Conservation (phyloP, 2,888 invertebrate species). For the Xestia sexstrigata region DNA sequence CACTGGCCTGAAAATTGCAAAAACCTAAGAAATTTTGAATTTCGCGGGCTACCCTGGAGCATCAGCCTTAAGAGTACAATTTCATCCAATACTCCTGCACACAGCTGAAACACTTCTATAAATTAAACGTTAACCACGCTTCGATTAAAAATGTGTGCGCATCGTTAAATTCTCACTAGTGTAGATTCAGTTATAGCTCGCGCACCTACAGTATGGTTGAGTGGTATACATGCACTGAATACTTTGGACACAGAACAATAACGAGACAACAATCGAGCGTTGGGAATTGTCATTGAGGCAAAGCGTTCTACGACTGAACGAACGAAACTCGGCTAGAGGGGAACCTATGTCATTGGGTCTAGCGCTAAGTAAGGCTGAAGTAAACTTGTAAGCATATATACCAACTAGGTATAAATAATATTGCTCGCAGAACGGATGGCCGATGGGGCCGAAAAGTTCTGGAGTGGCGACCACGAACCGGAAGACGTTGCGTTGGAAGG, state of each 20-base stretch:
- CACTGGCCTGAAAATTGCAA: too few relatives aligned
- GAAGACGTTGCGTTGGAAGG: too few relatives aligned
- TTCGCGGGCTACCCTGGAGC: too few relatives aligned
- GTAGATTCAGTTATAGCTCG: constrained; percentile 45
- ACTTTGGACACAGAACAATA: constrained; percentile 75
- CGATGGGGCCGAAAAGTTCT: too few relatives aligned
- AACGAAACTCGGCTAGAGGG: constrained; percentile 39
- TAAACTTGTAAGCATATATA: constrained; percentile 30
- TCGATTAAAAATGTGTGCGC: constrained; percentile 49
- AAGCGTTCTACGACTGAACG: constrained; percentile 46
- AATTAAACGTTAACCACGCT: constrained; percentile 24
- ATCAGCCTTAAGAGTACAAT: too few relatives aligned
- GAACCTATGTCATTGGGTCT: constrained; percentile 54
- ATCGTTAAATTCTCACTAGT: constrained; percentile 46
- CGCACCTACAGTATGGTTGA: constrained; percentile 72
- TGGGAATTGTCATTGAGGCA: constrained; percentile 71
- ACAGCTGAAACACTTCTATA: background rate
- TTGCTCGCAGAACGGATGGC: too few relatives aligned
- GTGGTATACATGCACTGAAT: constrained; percentile 81
- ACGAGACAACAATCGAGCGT: constrained; percentile 71
- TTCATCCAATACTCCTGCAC: background rate
- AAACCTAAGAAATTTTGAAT: too few relatives aligned
- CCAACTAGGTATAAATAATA: background rate
- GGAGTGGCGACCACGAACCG: too few relatives aligned
- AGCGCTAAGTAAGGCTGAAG: constrained; percentile 30